These are phyloP conservation scores for Pogonophryne albipinna DNA, from an alignment of 2,797 vertebrate genomes.

Conservation along the genomic window DNA sequence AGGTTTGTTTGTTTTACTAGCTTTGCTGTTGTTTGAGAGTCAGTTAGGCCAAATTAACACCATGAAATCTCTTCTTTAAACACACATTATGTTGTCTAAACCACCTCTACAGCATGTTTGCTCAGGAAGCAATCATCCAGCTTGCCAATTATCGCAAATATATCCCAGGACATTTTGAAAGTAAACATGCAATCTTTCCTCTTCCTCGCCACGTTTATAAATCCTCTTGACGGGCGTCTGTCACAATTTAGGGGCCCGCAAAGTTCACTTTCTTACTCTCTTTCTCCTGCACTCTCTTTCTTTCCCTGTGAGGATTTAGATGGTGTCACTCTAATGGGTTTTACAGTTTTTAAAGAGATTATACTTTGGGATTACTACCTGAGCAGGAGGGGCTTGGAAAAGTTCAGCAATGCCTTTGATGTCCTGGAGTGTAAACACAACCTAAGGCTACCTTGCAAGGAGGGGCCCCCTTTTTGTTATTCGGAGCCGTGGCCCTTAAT, in stretches of 20 bases:
- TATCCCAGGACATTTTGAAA: constrained; percentile 71
- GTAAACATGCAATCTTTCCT: constrained; percentile 68
- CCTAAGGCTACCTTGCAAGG: constrained; percentile 85
- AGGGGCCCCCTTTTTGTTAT: constrained; percentile 85
- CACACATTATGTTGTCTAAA: constrained; percentile 76
- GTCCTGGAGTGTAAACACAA: constrained; percentile 84
- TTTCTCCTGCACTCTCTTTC: constrained; percentile 37
- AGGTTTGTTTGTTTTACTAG: constrained; percentile 78
- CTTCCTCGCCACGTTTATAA: constrained; percentile 44
- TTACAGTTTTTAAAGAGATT: constrained; percentile 87
- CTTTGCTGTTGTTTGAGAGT: constrained; percentile 74
- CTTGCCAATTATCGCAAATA: constrained; percentile 68
- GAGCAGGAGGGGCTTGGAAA: constrained; percentile 82
- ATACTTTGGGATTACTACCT: constrained; percentile 87
- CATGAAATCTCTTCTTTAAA: constrained; percentile 74
- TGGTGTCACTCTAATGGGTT: constrained; percentile 86
- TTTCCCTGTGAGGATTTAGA: constrained; percentile 75
- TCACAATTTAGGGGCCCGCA: constrained; percentile 53
- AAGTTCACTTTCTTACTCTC: constrained; percentile 48
- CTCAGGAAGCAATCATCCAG: constrained; percentile 65
- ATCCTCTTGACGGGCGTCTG: constrained; percentile 56
- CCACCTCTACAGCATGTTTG: constrained; percentile 70
- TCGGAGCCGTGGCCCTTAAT: constrained; percentile 85
- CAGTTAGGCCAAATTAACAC: constrained; percentile 75
- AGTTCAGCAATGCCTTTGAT: constrained; percentile 88